phyloP scores from a whole-genome alignment of 2,797 vertebrate genomes.

The Gambelia wislizenii region DNA sequence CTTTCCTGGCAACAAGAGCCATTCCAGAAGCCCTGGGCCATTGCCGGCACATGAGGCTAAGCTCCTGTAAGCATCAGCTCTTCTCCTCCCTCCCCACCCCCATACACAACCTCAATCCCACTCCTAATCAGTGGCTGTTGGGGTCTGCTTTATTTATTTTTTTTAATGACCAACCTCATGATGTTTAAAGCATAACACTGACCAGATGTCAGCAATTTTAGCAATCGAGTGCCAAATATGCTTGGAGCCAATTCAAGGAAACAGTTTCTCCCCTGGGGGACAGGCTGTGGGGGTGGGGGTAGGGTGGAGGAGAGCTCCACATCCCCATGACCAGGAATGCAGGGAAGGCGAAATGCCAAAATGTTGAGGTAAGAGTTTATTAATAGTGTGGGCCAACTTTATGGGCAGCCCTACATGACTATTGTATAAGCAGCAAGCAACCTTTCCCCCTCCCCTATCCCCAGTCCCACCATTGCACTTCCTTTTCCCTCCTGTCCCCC shows the following conservation, averaged over 20 bases:
- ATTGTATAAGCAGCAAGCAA: constrained; percentile 37
- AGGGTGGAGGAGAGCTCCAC: neutral
- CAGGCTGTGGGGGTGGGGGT: neutral
- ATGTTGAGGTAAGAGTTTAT: constrained; percentile 69
- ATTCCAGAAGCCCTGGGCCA: constrained; percentile 7
- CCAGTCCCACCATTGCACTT: neutral
- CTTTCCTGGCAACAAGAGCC: neutral
- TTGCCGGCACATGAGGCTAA: neutral
- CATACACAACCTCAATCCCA: neutral
- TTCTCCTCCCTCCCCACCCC: neutral
- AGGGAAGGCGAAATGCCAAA: constrained; percentile 50
- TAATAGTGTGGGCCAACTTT: constrained; percentile 30
- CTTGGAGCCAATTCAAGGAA: constrained; percentile 40
- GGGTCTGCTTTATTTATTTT: neutral
- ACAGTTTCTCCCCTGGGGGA: constrained; percentile 6
- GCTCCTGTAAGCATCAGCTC: constrained; percentile 14
- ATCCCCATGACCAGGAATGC: constrained; percentile 21
- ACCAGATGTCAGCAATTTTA: constrained; percentile 51
- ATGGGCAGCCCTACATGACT: constrained; percentile 31
- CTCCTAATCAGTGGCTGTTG: constrained; percentile 9
- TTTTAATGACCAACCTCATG: constrained; percentile 22
- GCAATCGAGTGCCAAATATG: constrained; percentile 22
- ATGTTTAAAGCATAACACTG: constrained; percentile 39
- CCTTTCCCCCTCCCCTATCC: neutral
- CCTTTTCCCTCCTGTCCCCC: too few relatives aligned